Base-by-base conservation (phyloP, 2,888 invertebrate species). In the Sarcophaga rosellei region DNA sequence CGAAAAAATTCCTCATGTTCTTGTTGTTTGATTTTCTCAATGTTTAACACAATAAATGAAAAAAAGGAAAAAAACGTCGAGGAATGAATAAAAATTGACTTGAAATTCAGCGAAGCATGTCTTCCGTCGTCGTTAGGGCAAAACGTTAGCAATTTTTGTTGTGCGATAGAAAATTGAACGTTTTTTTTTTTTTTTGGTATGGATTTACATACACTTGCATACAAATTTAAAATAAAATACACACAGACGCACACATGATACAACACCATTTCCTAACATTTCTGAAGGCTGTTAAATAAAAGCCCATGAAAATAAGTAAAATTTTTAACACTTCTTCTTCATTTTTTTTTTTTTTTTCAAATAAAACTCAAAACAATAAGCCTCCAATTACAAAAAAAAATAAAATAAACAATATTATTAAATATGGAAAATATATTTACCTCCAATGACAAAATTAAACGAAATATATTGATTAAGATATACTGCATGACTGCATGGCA, bases 81-180 rank as follows among this genome's bases (percentile, higher is more conserved):
- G 10, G 35, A 35, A 35, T 35, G 35, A 35, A 35, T 10, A 35
- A 35, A 78, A 84, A 75, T 70, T 75, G 75, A 84, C 84, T 84
- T 84, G 69, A 80, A 84, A 84, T 84, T 79, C 84, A 84, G 23
- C 84, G 65, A 80, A 84, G 84, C 84, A 84, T 84, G 79, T 84
- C 84, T 84, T 75, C 79, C 79, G 79, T 76, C 80, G 17, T 53
- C 80, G 17, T 53, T 53, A 80, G 75, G 61, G 65, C 65, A 79
- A 79, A 80, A 4, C 75, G 75, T 84, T 84, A 84, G 84, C 79
- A 79, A 70, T 79, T 79, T 57, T 59, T 47, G 3, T 66, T 47
- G 1, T 72, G 21, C 21, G 21, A 61, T 20, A 61, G 45, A 65
- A 77, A 72, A 25, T n/a, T 17, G 10, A 47, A 77, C 20, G 0